Percentiles rank a stretch among this genome's conserved stretches.
Evolutionary conservation across 1,140 invertebrate genomes (phyloP).

Genomic region (Oryctes rhinoceros): DNA sequence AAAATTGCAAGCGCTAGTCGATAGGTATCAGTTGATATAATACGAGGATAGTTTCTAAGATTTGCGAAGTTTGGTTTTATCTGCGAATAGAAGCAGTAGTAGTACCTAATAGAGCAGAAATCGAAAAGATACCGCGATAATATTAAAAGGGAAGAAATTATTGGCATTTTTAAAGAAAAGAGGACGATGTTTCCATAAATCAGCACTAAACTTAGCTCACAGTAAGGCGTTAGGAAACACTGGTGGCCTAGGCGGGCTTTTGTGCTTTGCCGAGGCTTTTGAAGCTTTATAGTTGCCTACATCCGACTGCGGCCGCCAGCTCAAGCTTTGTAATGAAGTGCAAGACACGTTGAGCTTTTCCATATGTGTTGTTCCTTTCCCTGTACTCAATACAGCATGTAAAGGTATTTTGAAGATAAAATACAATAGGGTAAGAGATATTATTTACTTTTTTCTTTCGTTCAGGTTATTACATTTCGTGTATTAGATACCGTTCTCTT

Average conservation of each 20-base stretch:
- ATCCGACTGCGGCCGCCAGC: conserved; percentile 44
- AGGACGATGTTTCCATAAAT: conserved; percentile 46
- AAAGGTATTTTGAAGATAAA: conserved; percentile 34
- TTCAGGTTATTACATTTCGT: background rate
- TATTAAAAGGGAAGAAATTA: conserved; percentile 24
- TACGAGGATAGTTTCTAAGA: background rate
- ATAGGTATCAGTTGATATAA: background rate
- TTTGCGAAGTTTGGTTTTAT: background rate
- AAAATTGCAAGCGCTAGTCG: background rate
- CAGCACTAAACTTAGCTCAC: conserved; percentile 47
- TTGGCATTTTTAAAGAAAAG: conserved; percentile 12
- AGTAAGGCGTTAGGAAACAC: conserved; percentile 47
- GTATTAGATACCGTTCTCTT: background rate
- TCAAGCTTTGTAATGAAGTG: conserved; percentile 48
- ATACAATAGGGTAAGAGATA: conserved; percentile 3
- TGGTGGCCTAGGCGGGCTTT: conserved; percentile 47
- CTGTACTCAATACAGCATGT: conserved; percentile 27
- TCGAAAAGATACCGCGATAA: background rate
- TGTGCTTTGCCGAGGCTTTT: conserved; percentile 49
- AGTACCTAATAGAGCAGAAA: background rate
- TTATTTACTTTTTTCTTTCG: background rate
- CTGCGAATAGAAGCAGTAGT: background rate
- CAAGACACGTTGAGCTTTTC: conserved; percentile 40
- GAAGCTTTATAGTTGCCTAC: conserved; percentile 48
- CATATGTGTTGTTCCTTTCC: conserved; percentile 31